A percentile compares a stretch with the other conserved stretches of the same genome.
Conservation (phyloP, 2,888 invertebrate species). For the Drosophila prolongata region DNA sequence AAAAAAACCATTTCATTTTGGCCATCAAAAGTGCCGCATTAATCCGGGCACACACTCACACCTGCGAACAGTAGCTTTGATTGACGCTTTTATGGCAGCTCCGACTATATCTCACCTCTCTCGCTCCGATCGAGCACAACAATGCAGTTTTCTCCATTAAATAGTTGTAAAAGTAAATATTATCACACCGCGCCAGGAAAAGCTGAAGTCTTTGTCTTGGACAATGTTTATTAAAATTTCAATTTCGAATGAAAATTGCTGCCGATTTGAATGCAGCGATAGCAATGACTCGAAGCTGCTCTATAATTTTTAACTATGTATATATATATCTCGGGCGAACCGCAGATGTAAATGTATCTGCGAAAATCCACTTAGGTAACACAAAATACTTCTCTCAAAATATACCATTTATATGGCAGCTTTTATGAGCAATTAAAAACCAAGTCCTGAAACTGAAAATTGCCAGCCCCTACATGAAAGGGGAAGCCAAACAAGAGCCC, state of each 20-base stretch:
- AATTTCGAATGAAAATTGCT: constrained; percentile 23
- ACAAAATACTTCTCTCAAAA: constrained; percentile 5
- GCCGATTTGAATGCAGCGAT: constrained; percentile 30
- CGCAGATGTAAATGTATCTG: constrained; percentile 2
- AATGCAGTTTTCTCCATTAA: constrained; percentile 47
- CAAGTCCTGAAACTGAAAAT: constrained; percentile 15
- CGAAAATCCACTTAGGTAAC: constrained; percentile 12
- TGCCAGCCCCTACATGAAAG: constrained; percentile 19
- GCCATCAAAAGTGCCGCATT: constrained; percentile 35
- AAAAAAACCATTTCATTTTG: constrained; percentile 20
- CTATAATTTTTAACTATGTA: constrained; percentile 9
- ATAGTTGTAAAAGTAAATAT: constrained; percentile 46
- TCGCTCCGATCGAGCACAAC: not conserved
- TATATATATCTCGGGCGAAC: not conserved
- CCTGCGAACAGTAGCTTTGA: constrained; percentile 35
- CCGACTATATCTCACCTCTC: constrained; percentile 2
- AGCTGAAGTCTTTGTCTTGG: constrained; percentile 23
- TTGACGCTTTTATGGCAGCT: constrained; percentile 42
- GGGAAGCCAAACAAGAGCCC: constrained; percentile 63
- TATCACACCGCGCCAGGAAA: constrained; percentile 32
- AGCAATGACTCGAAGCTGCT: constrained; percentile 19
- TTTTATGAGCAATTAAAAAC: constrained; percentile 39
- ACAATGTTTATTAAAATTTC: constrained; percentile 23
- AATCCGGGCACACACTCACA: constrained; percentile 16
- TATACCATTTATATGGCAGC: constrained; percentile 16